Base-by-base conservation (phyloP, 2,797 vertebrate species). In the Ambastaia sidthimunki region DNA sequence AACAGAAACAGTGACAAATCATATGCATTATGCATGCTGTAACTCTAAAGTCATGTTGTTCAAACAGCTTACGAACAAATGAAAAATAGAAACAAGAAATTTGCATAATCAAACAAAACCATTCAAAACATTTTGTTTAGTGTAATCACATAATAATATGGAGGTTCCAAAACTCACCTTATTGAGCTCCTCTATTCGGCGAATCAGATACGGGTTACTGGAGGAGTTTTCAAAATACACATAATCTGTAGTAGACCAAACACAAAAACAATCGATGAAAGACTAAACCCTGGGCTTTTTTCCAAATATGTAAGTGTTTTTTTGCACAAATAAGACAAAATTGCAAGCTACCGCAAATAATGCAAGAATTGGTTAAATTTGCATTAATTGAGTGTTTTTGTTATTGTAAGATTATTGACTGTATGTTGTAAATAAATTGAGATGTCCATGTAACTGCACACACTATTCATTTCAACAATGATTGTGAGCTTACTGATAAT, bases 201-300 rank as follows among this genome's bases (percentile, higher is more conserved):
- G 95, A 83, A 98, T 97, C 87, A 98, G 92, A 94, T 98, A 98
- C 13, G 97, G 97, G 90, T 98, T 98, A 92, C 96, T 98, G 77
- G 97, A 98, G 28, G 97, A 98, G 90, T 98, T 98, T 92, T 98
- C 96, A 83, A 98, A 98, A 91, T 97, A 98, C 87, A 98, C 97
- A 9, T 98, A 98, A 93, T 98, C 97, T 97, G 91, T 10, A 84
- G 13, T 18, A 48, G 48, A 75, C 13, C 63, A 52, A 75, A 19
- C 19, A 25, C n/a, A n/a, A 28, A 28, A 28, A 28, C 28, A 28
- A 77, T 12, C 3, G 7, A 7, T 63, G 28, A 52, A 48, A 52
- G 15, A 21, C 47, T 34, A 10, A 63, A 7, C 72, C 12, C 12
- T 37, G 41, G 16, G 11, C 11, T 16, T 48, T 10, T 19, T 48